Base-by-base conservation (phyloP, 2,888 invertebrate genomes). In the Chaetogeoica ovagalla region DNA sequence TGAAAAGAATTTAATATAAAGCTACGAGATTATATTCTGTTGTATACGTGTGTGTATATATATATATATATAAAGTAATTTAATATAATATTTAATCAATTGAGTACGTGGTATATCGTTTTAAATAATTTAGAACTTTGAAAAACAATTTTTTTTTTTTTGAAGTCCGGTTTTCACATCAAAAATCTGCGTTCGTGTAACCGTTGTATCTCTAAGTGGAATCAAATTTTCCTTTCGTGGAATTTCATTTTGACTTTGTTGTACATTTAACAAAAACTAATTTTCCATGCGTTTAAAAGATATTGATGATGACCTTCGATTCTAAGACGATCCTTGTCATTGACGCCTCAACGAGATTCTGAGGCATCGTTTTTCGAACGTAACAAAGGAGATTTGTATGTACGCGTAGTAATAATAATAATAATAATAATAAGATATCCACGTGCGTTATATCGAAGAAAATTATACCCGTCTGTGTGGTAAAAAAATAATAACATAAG, bases 281-380 rank as follows among this genome's bases (percentile, higher is more conserved):
- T 48, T 15, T 55, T 48, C 15, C 11, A 48, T 13, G 11, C 23
- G 43, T 62, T 59, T 71, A 59, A 30, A 62, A n/a, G n/a, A n/a
- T 30, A 15, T 69, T 55, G 55, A 55, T 8, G 37, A 17, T 43
- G 55, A 21, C 75, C 75, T 75, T 75, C 66, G 19, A 57, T 23
- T 75, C 19, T 8, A 0, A 37, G 23, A 57, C 7, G 59, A 21
- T 52, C 63, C 48, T 75, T 66, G 66, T 59, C 75, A 66, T 65
- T 74, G 63, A 65, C 66, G 30, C 23, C 39, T 57, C 66, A 37
- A 43, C 30, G 30, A 66, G 55, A 75, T 75, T 66, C 57, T 19
- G 19, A 75, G 7, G 4, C 57, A 30, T 57, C 57, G 23, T 57
- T 59, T 70, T 52, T 55, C 7, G 48, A n/a, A 63, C 11, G 6